Conservation (phyloP, 2,113 vertebrate genomes). For the Eurypyga helias region DNA sequence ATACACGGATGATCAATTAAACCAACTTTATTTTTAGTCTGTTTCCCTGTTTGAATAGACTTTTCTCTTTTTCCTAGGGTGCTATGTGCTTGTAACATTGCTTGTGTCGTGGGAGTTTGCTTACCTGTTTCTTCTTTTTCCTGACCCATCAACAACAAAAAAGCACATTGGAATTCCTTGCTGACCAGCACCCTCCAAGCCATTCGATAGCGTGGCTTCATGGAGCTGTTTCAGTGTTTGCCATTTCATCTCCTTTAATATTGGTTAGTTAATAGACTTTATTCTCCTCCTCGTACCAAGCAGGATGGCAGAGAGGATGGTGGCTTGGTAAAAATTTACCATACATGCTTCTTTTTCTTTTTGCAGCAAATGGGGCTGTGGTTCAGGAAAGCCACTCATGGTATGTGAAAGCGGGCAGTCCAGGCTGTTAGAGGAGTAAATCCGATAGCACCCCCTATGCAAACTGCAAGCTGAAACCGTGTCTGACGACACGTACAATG, state of each 20-base stretch:
- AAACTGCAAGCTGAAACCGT: neutral
- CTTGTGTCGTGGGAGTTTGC: neutral
- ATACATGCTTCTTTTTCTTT: neutral
- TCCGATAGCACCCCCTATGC: neutral
- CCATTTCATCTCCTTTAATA: neutral
- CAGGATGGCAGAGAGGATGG: neutral
- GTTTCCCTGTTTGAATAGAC: neutral
- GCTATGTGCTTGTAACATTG: neutral
- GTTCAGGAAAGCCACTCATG: neutral
- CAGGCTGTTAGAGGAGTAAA: neutral
- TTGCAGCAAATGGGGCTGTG: neutral
- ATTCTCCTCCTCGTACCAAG: neutral
- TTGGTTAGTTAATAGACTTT: neutral
- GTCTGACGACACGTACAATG: neutral
- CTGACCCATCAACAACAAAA: neutral
- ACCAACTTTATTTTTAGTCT: neutral
- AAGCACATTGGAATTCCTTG: neutral
- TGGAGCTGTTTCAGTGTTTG: neutral
- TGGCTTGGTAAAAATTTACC: neutral
- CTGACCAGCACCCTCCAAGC: neutral
- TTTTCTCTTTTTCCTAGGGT: neutral
- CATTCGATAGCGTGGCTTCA: neutral
- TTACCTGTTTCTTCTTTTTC: neutral
- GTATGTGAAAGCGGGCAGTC: neutral
- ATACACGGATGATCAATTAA: neutral